Conservation (phyloP, 2,113 vertebrate species). For the Myxocyprinus asiaticus region DNA sequence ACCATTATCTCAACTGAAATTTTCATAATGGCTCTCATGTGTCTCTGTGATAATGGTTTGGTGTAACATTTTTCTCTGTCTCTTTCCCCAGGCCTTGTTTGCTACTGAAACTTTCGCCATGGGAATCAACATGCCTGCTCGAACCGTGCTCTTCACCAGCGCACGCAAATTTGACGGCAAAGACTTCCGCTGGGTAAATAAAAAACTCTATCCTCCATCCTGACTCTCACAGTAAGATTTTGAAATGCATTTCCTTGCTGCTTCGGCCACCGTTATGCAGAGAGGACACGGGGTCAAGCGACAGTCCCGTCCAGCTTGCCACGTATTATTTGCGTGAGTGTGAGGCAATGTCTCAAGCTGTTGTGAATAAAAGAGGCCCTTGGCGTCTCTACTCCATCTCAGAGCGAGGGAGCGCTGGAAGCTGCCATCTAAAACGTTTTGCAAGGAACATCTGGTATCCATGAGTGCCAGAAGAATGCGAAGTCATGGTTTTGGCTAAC, state of each 20-base stretch:
- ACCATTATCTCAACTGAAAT: background rate
- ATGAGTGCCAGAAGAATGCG: slow-evolving; percentile 61
- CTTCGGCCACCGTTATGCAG: background rate
- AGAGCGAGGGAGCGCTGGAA: slow-evolving; percentile 34
- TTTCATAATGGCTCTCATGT: background rate
- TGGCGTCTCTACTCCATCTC: slow-evolving; percentile 34
- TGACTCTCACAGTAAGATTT: background rate
- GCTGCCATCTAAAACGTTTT: slow-evolving; percentile 63
- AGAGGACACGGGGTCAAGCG: slow-evolving; percentile 42
- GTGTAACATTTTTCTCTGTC: background rate
- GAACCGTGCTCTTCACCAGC: slow-evolving; percentile 96
- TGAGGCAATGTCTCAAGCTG: slow-evolving; percentile 55
- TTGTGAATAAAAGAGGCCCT: slow-evolving; percentile 53
- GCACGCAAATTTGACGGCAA: slow-evolving; percentile 97
- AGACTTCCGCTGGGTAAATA: slow-evolving; percentile 91
- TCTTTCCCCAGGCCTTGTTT: slow-evolving; percentile 86
- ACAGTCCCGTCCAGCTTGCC: slow-evolving; percentile 64
- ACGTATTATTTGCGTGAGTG: slow-evolving; percentile 70
- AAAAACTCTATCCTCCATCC: background rate
- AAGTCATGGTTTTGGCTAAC: background rate
- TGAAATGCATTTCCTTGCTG: too few species aligned
- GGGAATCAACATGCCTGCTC: slow-evolving; percentile 99
- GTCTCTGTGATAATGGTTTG: background rate
- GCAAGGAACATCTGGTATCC: slow-evolving; percentile 73
- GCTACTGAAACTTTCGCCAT: slow-evolving; percentile 98